Evolutionary conservation across 2,797 vertebrate species (phyloP), one percentile per base, ranked within the genome.

Genomic region (Phrynocephalus forsythii): DNA sequence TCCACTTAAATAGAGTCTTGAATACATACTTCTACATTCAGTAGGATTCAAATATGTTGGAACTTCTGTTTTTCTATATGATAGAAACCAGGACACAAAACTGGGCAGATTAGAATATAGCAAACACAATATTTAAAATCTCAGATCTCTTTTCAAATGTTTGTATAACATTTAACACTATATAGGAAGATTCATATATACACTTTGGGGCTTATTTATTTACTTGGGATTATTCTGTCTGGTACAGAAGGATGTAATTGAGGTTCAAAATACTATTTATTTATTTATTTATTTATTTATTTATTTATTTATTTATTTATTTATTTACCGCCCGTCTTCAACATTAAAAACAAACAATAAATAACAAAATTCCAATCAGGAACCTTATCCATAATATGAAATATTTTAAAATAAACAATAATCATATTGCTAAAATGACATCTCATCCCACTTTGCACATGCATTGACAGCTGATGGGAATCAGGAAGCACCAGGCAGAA

Each of bases 1-100:
- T 24, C 80, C 72, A 67, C 77, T 72, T 82, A 3, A 92, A 93
- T 38, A 20, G 71, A 86, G 30, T 72, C 30, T 67, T 76, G 26
- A 76, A 81, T 66, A 52, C 60, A 81, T 7, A 75, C 8, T 6
- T 82, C 26, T 30, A 15, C 8, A 71, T 78, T 87, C 15, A 76
- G n/a, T n/a, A 75, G 26, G 11, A 63, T 13, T 71, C 33, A 28
- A 24, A 30, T 28, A 67, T 78, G 68, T 63, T 50, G 1, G 30
- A n/a, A 28, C 26, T 48, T 22, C 75, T 30, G 7, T 48, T 68
- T 50, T 1, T 24, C 26, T 50, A 3, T 6, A 11, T 78, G 20
- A 8, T 30, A 24, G 6, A 69, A 15, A 30, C 33, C 6, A 28
- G 10, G 22, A 66, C 28, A 6, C 66, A 69, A 69, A 16, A 16